These are phyloP conservation scores for Neosalanx taihuensis DNA, from an alignment of 2,797 vertebrate genomes.

Conservation along the genomic window DNA sequence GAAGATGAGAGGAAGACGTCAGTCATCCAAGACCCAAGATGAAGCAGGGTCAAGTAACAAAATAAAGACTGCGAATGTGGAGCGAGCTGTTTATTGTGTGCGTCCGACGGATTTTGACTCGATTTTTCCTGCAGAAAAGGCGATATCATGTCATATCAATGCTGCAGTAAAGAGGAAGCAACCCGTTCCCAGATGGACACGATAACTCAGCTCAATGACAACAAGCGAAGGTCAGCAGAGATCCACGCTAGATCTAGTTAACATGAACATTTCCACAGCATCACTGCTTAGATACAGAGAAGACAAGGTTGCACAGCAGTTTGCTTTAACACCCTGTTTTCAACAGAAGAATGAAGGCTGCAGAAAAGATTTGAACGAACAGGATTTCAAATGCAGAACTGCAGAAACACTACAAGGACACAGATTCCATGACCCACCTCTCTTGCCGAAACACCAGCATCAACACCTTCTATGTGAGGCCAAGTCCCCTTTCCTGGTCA, in stretches of 20 bases:
- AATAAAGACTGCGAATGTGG: neutral
- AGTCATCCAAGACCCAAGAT: too few species aligned
- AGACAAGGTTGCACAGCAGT: neutral
- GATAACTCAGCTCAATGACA: neutral
- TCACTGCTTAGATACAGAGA: too few species aligned
- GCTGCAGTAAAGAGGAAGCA: neutral
- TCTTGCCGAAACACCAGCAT: neutral
- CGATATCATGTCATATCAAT: neutral
- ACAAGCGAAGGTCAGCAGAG: too few species aligned
- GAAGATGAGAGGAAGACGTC: conserved; percentile 12
- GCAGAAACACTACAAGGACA: neutral
- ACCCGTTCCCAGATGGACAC: neutral
- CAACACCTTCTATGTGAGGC: neutral
- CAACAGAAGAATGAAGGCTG: neutral
- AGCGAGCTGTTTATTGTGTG: neutral
- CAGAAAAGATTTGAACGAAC: too few species aligned
- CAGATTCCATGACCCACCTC: neutral
- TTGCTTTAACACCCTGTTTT: neutral
- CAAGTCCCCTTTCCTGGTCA: neutral
- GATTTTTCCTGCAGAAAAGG: neutral
- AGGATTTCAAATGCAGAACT: neutral
- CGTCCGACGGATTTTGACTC: neutral
- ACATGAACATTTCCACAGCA: neutral
- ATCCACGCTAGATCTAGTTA: too few species aligned
- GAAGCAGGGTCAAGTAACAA: neutral